Evolutionary conservation across 2,888 invertebrate species (phyloP).

Genomic region (Chrysomela aeneicollis): DNA sequence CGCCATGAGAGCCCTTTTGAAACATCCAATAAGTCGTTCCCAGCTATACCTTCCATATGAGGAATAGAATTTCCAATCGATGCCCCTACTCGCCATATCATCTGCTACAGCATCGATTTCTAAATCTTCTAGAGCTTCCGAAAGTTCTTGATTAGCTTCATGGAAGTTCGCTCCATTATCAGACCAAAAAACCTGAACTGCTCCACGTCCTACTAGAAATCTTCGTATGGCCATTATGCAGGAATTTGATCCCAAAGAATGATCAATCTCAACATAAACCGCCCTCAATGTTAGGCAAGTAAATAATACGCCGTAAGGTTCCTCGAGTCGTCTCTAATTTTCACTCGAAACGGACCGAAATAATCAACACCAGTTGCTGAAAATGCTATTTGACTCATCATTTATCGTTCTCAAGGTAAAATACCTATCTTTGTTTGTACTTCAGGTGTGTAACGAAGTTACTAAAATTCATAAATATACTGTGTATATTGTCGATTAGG

Average conservation of each 20-base stretch:
- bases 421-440: no score
- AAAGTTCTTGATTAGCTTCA: no score
- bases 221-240: not conserved
- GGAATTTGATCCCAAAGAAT: not conserved
- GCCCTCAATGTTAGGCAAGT: not conserved
- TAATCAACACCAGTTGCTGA: not conserved
- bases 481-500: no score
- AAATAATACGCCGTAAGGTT: not conserved
- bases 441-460: no score
- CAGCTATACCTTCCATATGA: not conserved
- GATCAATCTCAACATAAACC: no score
- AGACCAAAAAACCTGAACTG: not conserved
- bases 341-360: constrained; percentile 1
- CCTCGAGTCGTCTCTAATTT: not conserved
- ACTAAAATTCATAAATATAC: no score
- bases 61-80: not conserved
- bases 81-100: not conserved
- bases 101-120: not conserved
- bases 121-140: no score
- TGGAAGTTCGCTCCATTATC: no score
- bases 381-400: not conserved
- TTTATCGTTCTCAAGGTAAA: no score
- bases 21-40: no score
- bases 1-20: no score
- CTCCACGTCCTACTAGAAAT: not conserved